These are phyloP conservation scores for Hassar affinis DNA, from an alignment of 2,113 vertebrate species.

Conservation along the genomic window DNA sequence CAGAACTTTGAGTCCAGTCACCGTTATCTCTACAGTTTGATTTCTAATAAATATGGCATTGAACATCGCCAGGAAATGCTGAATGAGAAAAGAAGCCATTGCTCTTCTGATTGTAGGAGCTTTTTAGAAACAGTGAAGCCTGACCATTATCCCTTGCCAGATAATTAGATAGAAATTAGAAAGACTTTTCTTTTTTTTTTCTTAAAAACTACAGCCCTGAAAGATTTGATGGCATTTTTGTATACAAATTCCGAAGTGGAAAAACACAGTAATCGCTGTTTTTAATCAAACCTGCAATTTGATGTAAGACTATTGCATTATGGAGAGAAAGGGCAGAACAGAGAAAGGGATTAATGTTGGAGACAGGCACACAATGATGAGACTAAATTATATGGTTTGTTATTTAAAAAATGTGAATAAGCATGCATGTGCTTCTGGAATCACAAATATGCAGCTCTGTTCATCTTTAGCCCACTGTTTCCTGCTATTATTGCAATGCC, in stretches of 20 bases:
- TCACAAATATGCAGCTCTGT: neutral
- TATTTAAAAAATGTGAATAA: neutral
- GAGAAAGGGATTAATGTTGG: neutral
- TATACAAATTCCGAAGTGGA: neutral
- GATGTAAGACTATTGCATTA: neutral
- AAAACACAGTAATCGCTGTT: neutral
- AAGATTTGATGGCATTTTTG: neutral
- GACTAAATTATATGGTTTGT: neutral
- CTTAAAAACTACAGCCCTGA: neutral
- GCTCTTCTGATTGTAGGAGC: neutral
- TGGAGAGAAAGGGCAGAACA: neutral
- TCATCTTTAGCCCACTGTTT: neutral
- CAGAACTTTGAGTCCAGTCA: neutral
- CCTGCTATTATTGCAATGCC: constrained; percentile 62
- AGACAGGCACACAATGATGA: neutral
- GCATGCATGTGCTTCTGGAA: neutral
- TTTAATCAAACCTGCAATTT: constrained; percentile 1
- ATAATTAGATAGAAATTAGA: neutral
- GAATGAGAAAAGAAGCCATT: neutral
- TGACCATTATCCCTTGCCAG: neutral
- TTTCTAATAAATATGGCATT: neutral
- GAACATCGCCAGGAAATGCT: neutral
- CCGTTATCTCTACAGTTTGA: neutral
- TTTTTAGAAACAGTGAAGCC: neutral
- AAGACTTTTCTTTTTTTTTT: neutral